These are phyloP conservation scores for Brevipalpus yothersi DNA, from an alignment of 1,140 invertebrate species.

Conservation along the genomic window DNA sequence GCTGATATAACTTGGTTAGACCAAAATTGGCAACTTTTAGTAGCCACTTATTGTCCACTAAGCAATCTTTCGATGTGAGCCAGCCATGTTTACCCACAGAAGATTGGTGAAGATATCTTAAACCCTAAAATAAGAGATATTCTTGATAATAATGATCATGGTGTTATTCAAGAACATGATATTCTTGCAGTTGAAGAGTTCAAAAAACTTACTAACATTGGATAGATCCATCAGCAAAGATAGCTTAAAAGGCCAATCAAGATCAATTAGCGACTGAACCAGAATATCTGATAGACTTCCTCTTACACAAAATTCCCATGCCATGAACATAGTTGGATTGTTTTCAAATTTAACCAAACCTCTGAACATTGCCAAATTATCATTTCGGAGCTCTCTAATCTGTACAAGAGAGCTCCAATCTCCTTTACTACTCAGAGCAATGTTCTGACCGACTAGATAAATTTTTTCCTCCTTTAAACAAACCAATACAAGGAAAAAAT, in stretches of 20 bases:
- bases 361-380: neutral
- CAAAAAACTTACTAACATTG: neutral
- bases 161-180: neutral
- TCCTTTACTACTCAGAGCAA: neutral
- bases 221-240: neutral
- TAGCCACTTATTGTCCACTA: neutral
- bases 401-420: neutral
- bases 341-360: neutral
- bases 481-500: too few species aligned
- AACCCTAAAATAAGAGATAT: neutral
- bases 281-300: neutral
- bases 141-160: neutral
- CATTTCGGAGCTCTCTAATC: neutral
- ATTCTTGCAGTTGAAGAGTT: neutral
- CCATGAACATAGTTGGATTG: neutral
- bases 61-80: neutral
- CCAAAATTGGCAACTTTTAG: conserved; percentile 3
- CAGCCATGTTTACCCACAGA: neutral
- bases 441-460: neutral
- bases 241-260: conserved; percentile 1
- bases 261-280: neutral
- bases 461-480: neutral
- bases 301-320: neutral
- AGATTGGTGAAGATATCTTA: conserved; percentile 1
- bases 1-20: neutral